phyloP scores from a whole-genome alignment of 2,113 vertebrate genomes.

The Catharus fuscescens region DNA sequence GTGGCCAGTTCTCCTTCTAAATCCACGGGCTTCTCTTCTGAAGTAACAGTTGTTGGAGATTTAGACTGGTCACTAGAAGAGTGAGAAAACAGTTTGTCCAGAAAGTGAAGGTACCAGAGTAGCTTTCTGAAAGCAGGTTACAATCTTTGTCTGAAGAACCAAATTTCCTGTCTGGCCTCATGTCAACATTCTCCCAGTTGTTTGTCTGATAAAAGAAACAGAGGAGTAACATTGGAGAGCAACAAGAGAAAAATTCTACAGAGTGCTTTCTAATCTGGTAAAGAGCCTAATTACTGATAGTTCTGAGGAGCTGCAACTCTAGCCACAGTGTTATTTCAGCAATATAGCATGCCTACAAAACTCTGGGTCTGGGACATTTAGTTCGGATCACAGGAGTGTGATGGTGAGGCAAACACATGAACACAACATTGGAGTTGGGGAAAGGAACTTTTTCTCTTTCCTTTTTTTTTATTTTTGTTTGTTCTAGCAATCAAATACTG shows the following conservation, averaged over 20 bases:
- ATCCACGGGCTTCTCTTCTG: not conserved
- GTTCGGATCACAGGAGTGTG: not conserved
- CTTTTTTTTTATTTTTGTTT: not conserved
- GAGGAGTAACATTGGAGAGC: not conserved
- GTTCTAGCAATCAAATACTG: conserved; percentile 11
- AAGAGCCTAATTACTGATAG: not conserved
- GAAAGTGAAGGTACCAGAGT: not conserved
- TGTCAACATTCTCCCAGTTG: not conserved
- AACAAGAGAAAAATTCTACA: not conserved
- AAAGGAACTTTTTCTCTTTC: not conserved
- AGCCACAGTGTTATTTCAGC: not conserved
- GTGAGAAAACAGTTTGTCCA: not conserved
- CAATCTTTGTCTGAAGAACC: not conserved
- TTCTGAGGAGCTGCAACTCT: not conserved
- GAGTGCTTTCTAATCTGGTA: not conserved
- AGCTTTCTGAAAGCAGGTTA: not conserved
- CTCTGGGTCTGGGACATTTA: not conserved
- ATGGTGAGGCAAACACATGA: not conserved
- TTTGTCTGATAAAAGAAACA: not conserved
- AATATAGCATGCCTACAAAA: not conserved
- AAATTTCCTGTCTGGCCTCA: not conserved
- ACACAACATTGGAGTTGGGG: not conserved
- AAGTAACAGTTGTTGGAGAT: not conserved
- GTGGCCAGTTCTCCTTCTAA: not conserved
- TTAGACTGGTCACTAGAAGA: not conserved